These are phyloP conservation scores for Rotaria sp. DNA, from an alignment of 2,888 invertebrate genomes.

Conservation along the genomic window DNA sequence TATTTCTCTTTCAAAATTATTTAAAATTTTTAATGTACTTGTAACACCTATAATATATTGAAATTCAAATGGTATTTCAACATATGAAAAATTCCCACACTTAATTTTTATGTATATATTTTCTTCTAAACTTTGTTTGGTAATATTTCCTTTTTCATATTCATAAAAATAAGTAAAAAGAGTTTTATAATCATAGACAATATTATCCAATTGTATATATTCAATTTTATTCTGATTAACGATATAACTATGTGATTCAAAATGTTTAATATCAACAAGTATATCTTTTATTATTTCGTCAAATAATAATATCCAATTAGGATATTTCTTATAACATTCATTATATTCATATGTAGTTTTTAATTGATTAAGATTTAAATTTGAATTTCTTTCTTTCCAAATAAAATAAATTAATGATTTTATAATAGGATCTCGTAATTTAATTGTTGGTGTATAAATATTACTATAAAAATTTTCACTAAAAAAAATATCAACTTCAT, in stretches of 20 bases:
- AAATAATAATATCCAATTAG: not conserved
- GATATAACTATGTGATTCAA: not conserved
- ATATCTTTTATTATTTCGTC: not conserved
- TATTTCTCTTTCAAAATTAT: not conserved
- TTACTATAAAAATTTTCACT: slow-evolving; percentile 8
- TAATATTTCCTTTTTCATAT: not conserved
- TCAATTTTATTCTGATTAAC: not conserved
- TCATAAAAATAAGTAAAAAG: not conserved
- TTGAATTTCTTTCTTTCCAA: not conserved
- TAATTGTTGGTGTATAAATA: not conserved
- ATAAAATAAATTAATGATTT: not conserved
- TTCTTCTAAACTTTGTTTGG: not conserved
- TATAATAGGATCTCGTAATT: not conserved
- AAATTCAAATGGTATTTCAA: not conserved
- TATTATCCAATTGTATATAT: not conserved
- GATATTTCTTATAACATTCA: not conserved
- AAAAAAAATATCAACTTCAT: slow-evolving; percentile 30
- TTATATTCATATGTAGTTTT: too few species aligned
- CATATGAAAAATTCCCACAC: not conserved
- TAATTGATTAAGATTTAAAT: too few species aligned
- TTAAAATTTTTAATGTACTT: not conserved
- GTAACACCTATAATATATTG: too few species aligned
- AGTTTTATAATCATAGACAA: not conserved
- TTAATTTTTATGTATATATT: not conserved
- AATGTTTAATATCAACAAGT: not conserved